phyloP scores from a whole-genome alignment of 2,797 vertebrate genomes.

The Spinibarbus caldwelli region DNA sequence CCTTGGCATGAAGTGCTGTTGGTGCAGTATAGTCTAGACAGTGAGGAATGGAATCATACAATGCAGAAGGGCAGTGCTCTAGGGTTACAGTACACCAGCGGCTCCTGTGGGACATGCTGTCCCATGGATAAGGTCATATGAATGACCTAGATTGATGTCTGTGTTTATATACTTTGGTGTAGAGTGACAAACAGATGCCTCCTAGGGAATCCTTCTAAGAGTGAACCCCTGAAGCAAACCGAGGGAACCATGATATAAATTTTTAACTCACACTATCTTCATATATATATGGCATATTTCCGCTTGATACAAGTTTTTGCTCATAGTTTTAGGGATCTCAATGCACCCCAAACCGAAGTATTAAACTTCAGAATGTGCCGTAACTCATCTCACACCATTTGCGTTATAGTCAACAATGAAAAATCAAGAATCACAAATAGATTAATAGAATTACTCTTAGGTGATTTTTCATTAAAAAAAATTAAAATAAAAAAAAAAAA shows the following conservation, averaged over 20 bases:
- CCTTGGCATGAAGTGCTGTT: not conserved
- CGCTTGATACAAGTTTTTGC: not conserved
- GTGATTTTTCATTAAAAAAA: not conserved
- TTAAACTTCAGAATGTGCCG: not conserved
- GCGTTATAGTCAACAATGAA: not conserved
- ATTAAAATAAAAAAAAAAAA: too few relatives aligned
- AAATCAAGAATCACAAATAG: too few relatives aligned
- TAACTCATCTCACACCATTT: not conserved
- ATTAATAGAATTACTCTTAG: too few relatives aligned
- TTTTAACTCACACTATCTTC: not conserved
- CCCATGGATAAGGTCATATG: conserved; percentile 5
- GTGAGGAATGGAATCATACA: not conserved
- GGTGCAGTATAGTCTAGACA: not conserved
- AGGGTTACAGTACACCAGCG: not conserved
- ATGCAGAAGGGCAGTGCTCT: conserved; percentile 19
- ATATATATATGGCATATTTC: not conserved
- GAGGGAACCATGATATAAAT: not conserved
- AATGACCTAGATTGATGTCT: conserved; percentile 8
- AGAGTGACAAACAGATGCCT: not conserved
- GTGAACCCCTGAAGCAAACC: not conserved
- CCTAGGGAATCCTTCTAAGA: not conserved
- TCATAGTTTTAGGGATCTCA: not conserved
- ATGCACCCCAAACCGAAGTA: not conserved
- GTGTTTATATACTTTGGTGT: conserved; percentile 9
- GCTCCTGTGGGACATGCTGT: conserved; percentile 24